Evolutionary conservation across 2,888 invertebrate species (phyloP), one percentile per base, ranked within the genome.

Genomic region (Dioctria rufipes): DNA sequence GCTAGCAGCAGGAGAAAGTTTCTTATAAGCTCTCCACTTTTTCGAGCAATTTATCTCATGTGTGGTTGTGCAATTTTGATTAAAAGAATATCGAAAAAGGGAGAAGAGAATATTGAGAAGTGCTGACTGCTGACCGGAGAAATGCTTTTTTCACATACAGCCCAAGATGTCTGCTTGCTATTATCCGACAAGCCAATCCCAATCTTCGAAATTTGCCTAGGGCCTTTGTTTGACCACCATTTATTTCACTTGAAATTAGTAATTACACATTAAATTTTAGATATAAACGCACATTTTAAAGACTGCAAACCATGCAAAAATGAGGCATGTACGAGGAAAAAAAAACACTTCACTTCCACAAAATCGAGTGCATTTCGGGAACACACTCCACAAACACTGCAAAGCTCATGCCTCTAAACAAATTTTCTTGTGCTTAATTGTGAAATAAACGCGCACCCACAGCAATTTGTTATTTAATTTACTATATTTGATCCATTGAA

Each of bases 141-240:
- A 78, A 75, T 42, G 60, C 42, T 37, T 63, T 77, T 77, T 66
- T 78, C 40, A 54, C 54, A 42, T 42, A 78, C 66, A 78, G 66
- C 78, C 78, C 78, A 78, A 78, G 66, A 78, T 78, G 78, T 78
- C 78, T 78, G 78, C 78, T 25, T 78, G 39, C 46, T 25, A 25
- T 25, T 25, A 25, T 25, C 25, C 25, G 25, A 25, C 25, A 25
- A 25, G 54, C 49, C 39, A 61, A 75, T 43, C 60, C 60, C 61
- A 13, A 75, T 43, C 42, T 75, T 61, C 43, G 43, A 75, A 75
- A 43, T 8, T 25, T 75, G 58, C 42, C 39, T 42, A 75, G 46
- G 61, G 75, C 42, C 61, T 75, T 43, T 71, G 71, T 71, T 39
- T 13, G 61, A 60, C 37, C 75, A 60, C 13, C 58, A 42, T 49